Evolutionary conservation across 2,797 vertebrate species (phyloP).

Genomic region (Anisognathus igniventris): DNA sequence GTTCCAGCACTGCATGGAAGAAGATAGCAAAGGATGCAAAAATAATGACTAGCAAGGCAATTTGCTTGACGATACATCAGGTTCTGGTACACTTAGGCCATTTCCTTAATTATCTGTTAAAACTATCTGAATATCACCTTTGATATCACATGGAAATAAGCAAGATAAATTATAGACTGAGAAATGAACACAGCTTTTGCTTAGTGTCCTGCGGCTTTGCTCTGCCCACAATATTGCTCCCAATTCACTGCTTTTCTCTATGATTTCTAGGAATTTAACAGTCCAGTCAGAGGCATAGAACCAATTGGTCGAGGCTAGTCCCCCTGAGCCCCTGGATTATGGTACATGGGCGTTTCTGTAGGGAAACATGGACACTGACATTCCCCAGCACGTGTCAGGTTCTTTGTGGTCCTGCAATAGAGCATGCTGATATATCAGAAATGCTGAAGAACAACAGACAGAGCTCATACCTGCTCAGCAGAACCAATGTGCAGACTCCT

Average conservation of each 20-base stretch:
- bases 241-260: background rate
- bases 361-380: background rate
- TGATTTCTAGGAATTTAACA: background rate
- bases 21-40: background rate
- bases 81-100: background rate
- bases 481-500: fast-evolving
- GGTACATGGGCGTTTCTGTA: background rate
- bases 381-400: background rate
- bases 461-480: background rate
- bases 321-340: fast-evolving
- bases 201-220: background rate
- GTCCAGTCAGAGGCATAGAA: background rate
- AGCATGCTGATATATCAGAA: background rate
- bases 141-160: background rate
- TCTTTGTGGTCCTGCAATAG: background rate
- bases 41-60: background rate
- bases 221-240: background rate
- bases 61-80: background rate
- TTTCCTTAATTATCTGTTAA: background rate
- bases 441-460: background rate
- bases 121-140: background rate
- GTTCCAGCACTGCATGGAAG: background rate
- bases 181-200: background rate
- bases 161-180: background rate
- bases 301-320: background rate